phyloP scores from a whole-genome alignment of 2,797 vertebrate genomes.

The Pterois miles region DNA sequence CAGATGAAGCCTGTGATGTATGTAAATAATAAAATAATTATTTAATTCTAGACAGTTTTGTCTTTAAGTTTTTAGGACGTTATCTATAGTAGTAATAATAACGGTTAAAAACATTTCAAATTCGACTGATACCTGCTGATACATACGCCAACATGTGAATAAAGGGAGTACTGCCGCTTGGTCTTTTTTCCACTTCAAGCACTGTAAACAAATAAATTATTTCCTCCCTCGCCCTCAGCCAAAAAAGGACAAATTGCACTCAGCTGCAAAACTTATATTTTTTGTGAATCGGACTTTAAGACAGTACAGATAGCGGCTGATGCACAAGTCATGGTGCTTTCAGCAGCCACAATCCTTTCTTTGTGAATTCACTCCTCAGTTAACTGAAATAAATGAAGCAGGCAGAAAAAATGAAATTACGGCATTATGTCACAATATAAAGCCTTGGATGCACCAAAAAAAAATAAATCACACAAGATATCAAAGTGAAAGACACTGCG shows the following conservation, averaged over 20 bases:
- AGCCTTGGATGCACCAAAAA: neutral
- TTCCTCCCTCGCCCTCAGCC: neutral
- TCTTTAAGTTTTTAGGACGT: too few species aligned
- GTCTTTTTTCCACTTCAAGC: too few species aligned
- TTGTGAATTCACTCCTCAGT: neutral
- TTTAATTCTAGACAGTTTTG: too few species aligned
- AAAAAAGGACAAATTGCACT: neutral
- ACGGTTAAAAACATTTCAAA: too few species aligned
- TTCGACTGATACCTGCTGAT: too few species aligned
- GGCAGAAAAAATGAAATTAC: constrained; percentile 15
- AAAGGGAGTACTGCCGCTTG: too few species aligned
- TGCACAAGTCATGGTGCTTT: neutral
- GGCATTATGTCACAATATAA: constrained; percentile 32
- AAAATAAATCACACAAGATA: constrained; percentile 22
- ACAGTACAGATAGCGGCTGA: too few species aligned
- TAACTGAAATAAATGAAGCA: constrained; percentile 7
- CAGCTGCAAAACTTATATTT: neutral
- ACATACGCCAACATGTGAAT: too few species aligned
- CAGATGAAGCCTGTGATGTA: too few species aligned
- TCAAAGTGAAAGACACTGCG: constrained; percentile 20
- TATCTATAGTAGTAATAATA: accelerated
- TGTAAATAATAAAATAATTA: too few species aligned
- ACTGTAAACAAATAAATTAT: neutral
- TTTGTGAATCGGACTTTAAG: neutral
- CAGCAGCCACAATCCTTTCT: neutral